A percentile compares a stretch with the other conserved stretches of the same genome.
Conservation (phyloP, 1,140 invertebrate genomes). For the Meloidogyne hapla region DNA sequence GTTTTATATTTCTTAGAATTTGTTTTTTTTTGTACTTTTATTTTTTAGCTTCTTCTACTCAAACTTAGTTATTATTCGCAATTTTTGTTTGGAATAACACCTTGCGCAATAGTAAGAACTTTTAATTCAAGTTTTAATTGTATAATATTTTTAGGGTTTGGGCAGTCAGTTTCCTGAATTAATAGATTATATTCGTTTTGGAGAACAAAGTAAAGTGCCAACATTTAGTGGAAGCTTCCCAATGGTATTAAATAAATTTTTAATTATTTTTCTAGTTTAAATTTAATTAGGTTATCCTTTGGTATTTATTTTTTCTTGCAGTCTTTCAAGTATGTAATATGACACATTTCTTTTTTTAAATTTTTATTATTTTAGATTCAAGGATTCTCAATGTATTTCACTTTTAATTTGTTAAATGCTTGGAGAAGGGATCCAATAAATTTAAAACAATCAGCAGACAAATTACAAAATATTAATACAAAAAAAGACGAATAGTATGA, state of each 20-base stretch:
- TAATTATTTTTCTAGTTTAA: neutral
- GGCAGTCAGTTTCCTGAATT: constrained; percentile 50
- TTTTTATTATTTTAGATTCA: constrained; percentile 76
- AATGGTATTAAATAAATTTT: constrained; percentile 70
- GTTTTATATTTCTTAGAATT: constrained; percentile 3
- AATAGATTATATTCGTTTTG: constrained; percentile 42
- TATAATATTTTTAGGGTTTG: neutral
- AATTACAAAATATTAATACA: neutral
- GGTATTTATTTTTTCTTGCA: constrained; percentile 87
- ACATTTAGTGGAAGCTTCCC: constrained; percentile 72
- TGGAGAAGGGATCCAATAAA: constrained; percentile 69
- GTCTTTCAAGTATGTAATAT: constrained; percentile 17
- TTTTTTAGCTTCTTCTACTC: constrained; percentile 70
- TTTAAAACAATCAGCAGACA: neutral
- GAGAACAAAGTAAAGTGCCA: constrained; percentile 52
- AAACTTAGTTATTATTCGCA: constrained; percentile 80
- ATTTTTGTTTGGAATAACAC: constrained; percentile 76
- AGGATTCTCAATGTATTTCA: constrained; percentile 83
- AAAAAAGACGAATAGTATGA: neutral
- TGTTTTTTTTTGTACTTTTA: constrained; percentile 7
- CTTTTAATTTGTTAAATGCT: constrained; percentile 78
- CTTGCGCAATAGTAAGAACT: constrained; percentile 69
- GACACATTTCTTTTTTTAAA: too few relatives aligned
- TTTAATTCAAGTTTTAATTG: neutral
- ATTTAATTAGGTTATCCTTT: constrained; percentile 70